Evolutionary conservation across 2,797 vertebrate genomes (phyloP).

Genomic region (Margarornis squamiger): DNA sequence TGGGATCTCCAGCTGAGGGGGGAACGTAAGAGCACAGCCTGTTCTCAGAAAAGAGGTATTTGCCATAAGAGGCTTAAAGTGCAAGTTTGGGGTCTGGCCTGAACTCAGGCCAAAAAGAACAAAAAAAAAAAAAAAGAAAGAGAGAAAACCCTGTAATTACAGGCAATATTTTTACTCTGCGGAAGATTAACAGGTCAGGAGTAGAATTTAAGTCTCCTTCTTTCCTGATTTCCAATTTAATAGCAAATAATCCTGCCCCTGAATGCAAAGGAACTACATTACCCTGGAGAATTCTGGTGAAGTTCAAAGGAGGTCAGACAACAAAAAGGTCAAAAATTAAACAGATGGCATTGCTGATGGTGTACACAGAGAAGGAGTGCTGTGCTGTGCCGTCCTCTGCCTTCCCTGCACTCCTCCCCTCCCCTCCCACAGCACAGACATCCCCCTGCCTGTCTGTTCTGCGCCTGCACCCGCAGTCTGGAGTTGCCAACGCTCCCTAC

Average conservation of each 20-base stretch:
- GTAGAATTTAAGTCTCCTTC: constrained; percentile 43
- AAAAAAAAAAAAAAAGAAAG: background rate
- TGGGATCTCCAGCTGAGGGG: background rate
- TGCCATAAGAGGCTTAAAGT: constrained; percentile 17
- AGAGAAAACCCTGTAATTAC: background rate
- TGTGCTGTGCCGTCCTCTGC: background rate
- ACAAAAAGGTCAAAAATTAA: constrained; percentile 44
- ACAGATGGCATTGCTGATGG: background rate
- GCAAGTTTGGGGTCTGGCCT: constrained; percentile 6
- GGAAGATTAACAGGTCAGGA: constrained; percentile 52
- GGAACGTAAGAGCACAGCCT: background rate
- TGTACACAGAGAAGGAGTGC: background rate
- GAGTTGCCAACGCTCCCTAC: background rate
- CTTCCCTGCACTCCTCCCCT: background rate
- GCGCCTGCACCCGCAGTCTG: background rate
- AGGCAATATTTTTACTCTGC: background rate
- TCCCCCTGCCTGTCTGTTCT: background rate
- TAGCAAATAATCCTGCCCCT: constrained; percentile 50
- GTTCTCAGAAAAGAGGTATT: background rate
- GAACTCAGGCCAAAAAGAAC: background rate
- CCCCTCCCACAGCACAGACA: background rate
- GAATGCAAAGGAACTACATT: background rate
- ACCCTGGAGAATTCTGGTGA: constrained; percentile 44
- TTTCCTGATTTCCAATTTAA: constrained; percentile 40
- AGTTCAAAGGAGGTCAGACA: constrained; percentile 51